Conservation (phyloP, 1,140 invertebrate genomes). For the Diabrotica undecimpunctata region DNA sequence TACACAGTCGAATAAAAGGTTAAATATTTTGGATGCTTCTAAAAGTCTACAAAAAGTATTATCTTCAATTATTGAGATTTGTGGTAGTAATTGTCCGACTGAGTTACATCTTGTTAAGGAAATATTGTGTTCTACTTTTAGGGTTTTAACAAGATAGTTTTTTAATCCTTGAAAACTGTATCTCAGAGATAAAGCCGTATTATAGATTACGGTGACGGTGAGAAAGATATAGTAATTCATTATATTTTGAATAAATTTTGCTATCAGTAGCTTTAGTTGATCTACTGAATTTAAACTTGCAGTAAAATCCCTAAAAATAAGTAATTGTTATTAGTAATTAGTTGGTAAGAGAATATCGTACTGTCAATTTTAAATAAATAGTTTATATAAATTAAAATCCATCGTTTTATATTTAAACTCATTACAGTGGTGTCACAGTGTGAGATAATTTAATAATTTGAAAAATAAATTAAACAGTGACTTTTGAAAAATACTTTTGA, state of each 20-base stretch:
- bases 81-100: background rate
- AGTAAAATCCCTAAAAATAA: constrained; percentile 9
- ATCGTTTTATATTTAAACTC: too few relatives aligned
- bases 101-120: background rate
- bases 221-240: constrained; percentile 16
- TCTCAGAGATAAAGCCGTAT: constrained; percentile 4
- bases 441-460: too few relatives aligned
- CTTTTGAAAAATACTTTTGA: too few relatives aligned
- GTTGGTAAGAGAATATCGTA: too few relatives aligned
- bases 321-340: too few relatives aligned
- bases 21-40: constrained; percentile 14
- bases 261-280: background rate
- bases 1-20: constrained; percentile 13
- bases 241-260: background rate
- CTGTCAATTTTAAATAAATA: too few relatives aligned
- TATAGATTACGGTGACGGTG: constrained; percentile 10
- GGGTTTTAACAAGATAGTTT: background rate
- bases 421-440: too few relatives aligned
- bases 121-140: constrained; percentile 2
- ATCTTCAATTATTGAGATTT: background rate
- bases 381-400: too few relatives aligned
- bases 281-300: background rate
- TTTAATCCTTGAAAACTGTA: background rate
- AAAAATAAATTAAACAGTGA: too few relatives aligned
- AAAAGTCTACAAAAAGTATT: constrained; percentile 7